phyloP scores from a whole-genome alignment of 2,888 invertebrate species.

The Orchestes rusci region DNA sequence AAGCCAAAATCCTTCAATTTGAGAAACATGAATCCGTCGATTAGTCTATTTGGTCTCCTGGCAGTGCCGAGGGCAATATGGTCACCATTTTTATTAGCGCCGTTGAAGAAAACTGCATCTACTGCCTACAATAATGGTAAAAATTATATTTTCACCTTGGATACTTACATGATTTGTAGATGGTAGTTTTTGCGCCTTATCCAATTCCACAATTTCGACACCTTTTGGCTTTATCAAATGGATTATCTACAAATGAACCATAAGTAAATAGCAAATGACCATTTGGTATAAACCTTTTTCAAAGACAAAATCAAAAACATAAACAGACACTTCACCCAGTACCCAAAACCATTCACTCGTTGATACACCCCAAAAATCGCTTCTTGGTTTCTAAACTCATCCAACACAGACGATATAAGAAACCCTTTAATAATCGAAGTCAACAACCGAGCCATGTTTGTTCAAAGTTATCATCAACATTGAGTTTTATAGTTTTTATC shows the following conservation, averaged over 20 bases:
- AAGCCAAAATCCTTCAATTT: conserved; percentile 50
- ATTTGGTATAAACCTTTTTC: too few relatives aligned
- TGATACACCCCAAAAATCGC: background rate
- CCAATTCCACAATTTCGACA: too few relatives aligned
- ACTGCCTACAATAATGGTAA: conserved; percentile 49
- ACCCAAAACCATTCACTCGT: background rate
- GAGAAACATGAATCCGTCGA: conserved; percentile 57
- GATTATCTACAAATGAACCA: too few relatives aligned
- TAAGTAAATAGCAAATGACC: too few relatives aligned
- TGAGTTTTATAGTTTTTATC: too few relatives aligned
- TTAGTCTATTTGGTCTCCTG: conserved; percentile 48
- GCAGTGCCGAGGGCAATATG: conserved; percentile 56
- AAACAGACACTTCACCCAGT: background rate
- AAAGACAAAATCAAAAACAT: background rate
- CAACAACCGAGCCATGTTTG: too few relatives aligned
- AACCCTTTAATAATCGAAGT: too few relatives aligned
- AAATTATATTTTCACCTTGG: background rate
- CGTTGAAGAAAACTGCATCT: conserved; percentile 60
- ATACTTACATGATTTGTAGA: conserved; percentile 45
- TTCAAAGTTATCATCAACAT: too few relatives aligned
- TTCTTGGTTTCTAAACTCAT: too few relatives aligned
- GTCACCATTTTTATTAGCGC: conserved; percentile 52
- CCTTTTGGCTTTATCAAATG: too few relatives aligned
- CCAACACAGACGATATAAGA: too few relatives aligned
- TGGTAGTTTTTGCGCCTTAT: conserved; percentile 51